These are phyloP conservation scores for Ivindomyrus marchei DNA, from an alignment of 2,113 vertebrate species.

Conservation along the genomic window DNA sequence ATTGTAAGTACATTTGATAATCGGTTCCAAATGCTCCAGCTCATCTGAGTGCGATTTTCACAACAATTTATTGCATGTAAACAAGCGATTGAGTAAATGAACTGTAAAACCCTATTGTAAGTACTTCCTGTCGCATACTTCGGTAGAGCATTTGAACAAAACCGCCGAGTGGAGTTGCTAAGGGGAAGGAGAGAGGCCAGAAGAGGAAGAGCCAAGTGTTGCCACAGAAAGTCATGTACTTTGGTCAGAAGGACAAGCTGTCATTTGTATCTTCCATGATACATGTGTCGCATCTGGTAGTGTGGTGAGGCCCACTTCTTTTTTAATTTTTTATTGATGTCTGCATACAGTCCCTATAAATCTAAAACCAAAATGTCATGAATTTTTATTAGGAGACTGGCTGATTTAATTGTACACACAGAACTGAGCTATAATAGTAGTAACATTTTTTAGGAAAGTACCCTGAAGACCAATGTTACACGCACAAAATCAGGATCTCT, in stretches of 20 bases:
- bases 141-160: conserved; percentile 24
- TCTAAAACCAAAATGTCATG: neutral
- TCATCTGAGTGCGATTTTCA: conserved; percentile 51
- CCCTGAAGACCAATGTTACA: neutral
- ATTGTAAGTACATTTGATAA: conserved; percentile 44
- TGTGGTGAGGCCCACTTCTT: neutral
- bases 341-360: neutral
- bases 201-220: neutral
- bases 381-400: neutral
- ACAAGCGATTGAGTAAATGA: conserved; percentile 36
- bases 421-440: neutral
- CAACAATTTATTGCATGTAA: conserved; percentile 50
- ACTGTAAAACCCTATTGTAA: conserved; percentile 34
- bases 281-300: neutral
- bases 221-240: conserved; percentile 1
- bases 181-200: neutral
- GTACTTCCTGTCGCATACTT: conserved; percentile 26
- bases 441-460: neutral
- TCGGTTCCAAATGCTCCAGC: conserved; percentile 48
- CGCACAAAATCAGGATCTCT: neutral
- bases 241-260: neutral
- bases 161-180: conserved; percentile 6
- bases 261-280: neutral
- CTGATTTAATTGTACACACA: neutral
- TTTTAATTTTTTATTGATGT: neutral